Base-by-base conservation (phyloP, 2,113 vertebrate genomes). In the Melanostigma gelatinosum region DNA sequence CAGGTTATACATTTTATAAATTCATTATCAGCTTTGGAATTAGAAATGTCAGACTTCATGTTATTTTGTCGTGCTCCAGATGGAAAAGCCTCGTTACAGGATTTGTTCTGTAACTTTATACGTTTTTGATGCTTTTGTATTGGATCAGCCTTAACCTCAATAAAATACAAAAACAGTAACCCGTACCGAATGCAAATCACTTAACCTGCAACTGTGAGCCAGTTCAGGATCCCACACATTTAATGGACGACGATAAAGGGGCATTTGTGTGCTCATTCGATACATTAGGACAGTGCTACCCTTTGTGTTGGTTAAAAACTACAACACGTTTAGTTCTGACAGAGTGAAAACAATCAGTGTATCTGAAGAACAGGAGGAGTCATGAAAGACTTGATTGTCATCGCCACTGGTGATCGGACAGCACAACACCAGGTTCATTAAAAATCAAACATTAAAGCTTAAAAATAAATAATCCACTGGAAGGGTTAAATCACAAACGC, bases 401-500 rank as follows among this genome's bases (percentile, higher is more conserved):
- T 79, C 52, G 16, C 80, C 72, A 58, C 46, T 68, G 57, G 22
- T 77, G 73, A 83, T 71, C n/a, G 79, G 50, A 81, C 58, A 83
- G 40, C 57, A 82, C 46, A 80, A 78, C 72, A 77, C 48, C 72
- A 76, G 65, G 62, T 81, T 82, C 69, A 79, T 85, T 72, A 79
- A 87, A 89, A 86, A 85, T 70, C 20, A 62, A 82, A 80, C 70
- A 85, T 68, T 71, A 67, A 82, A 83, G 84, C 69, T 85, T 91
- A 90, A 93, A 89, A 92, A 95, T 94, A 95, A 95, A 95, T 94
- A 94, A 87, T 89, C 65, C 85, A 87, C 55, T 73, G 48, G 70
- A 87, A 89, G 75, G 79, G 86, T 93, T 92, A 85, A 91, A 84
- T 89, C 61, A 76, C 75, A 75, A 72, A 66, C 84, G 91, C 79